phyloP scores from a whole-genome alignment of 2,888 invertebrate genomes.

The Hirtodrosophila histrioides region DNA sequence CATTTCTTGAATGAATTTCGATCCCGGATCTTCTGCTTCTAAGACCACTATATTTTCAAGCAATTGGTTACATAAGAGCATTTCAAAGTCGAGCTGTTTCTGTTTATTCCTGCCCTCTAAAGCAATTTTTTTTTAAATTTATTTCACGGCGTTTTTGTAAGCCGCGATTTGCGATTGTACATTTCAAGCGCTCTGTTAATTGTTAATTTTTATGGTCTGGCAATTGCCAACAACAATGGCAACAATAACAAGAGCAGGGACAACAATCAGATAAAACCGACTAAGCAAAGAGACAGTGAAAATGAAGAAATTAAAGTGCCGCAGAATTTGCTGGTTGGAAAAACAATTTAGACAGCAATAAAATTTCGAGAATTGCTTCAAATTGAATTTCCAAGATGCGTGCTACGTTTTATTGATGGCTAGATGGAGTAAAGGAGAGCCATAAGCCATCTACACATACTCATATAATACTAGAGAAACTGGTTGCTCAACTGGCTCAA shows the following conservation, averaged over 20 bases:
- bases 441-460: constrained; percentile 23
- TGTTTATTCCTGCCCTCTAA: neutral
- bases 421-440: constrained; percentile 8
- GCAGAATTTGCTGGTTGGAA: constrained; percentile 3
- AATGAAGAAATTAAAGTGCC: constrained; percentile 74
- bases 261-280: constrained; percentile 41
- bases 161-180: constrained; percentile 76
- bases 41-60: neutral
- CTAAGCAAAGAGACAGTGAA: constrained; percentile 28
- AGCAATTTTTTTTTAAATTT: constrained; percentile 40
- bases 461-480: constrained; percentile 3
- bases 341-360: constrained; percentile 80
- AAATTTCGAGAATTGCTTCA: constrained; percentile 70
- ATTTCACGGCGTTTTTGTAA: constrained; percentile 73
- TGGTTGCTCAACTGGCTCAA: constrained; percentile 34
- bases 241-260: constrained; percentile 23
- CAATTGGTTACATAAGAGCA: constrained; percentile 8
- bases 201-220: constrained; percentile 83
- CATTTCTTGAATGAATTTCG: too few species aligned
- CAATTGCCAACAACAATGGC: constrained; percentile 61
- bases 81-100: neutral
- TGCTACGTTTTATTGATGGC: constrained; percentile 63
- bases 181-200: constrained; percentile 74
- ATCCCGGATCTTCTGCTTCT: too few species aligned
- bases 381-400: constrained; percentile 68